Base-by-base conservation (phyloP, 2,888 invertebrate genomes). In the Tanaodytes sp. region DNA sequence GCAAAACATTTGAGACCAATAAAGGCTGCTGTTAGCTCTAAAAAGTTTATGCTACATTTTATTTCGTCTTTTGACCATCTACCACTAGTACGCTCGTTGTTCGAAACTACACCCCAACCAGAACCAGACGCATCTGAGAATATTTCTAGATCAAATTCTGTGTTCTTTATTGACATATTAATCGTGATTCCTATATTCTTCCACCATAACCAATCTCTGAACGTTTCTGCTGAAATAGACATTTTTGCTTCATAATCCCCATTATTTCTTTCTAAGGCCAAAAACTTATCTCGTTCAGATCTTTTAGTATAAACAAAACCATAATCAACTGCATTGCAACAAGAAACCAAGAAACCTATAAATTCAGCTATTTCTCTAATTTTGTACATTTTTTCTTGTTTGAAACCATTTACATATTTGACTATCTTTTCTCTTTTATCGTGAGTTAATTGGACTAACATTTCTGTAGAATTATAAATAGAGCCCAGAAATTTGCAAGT, bases 1-100 rank as follows among this genome's bases (percentile, higher is more conserved):
- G 42, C 51, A 9, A 63, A 63, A 23, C 54, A 63, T 42, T 48
- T 54, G 11, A 63, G 49, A 2, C 54, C 49, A 9, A 48, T 20
- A 57, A 54, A 52, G 23, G 48, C 68, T 2, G 43, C 40, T 15
- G 1, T 6, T 18, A 48, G 12, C 12, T 48, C 46, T 39, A 58
- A 27, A 11, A 12, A 45, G 16, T 46, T 46, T 9, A 58, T 46
- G 18, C 9, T 5, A 16, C 23, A 6, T 0, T 16, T 8, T n/a
- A 19, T n/a, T 2, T 43, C 52, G n/a, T 51, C 33, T 14, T 39
- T 19, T 4, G 33, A 55, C 55, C 61, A 65, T 8, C 48, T 39
- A 1, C 61, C 61, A 23, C 49, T 33, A 3, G 51, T 23, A n/a
- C 18, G 9, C 8, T 43, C 9, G 46, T n/a, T n/a, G 1, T 39